Evolutionary conservation across 53 echinoderm and acorn worm genomes (phyloP).

Genomic region (Actinopyga echinites): DNA sequence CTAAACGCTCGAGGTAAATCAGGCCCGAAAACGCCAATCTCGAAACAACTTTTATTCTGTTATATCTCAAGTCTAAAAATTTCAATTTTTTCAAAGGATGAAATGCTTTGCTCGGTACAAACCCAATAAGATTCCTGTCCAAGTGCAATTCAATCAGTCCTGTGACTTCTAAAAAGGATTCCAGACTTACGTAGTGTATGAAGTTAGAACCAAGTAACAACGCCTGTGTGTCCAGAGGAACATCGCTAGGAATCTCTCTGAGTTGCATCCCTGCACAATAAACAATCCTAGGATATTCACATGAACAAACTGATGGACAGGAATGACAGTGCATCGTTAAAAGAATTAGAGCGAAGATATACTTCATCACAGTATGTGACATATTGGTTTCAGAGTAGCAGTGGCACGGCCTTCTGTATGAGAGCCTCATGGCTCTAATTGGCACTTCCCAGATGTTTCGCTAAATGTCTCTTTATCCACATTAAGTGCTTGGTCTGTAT

Average conservation of each 20-base stretch:
- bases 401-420: no score
- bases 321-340: not conserved
- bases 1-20: conserved; percentile 25
- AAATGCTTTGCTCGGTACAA: conserved; percentile 58
- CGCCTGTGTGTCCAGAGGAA: conserved; percentile 36
- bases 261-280: conserved; percentile 48
- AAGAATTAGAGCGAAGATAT: not conserved
- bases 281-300: conserved; percentile 22
- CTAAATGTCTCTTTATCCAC: no score
- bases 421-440: no score
- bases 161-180: conserved; percentile 55
- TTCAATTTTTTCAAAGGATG: conserved; percentile 40
- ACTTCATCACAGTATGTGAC: no score
- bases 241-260: conserved; percentile 49
- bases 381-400: no score
- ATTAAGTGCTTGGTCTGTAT: no score
- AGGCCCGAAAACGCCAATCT: conserved; percentile 51
- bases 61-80: conserved; percentile 63
- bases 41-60: conserved; percentile 57
- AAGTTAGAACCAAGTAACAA: conserved; percentile 46
- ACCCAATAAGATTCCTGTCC: conserved; percentile 55
- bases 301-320: conserved; percentile 34
- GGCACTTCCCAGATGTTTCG: no score
- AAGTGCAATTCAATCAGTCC: conserved; percentile 48
- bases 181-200: conserved; percentile 52